Base-by-base conservation (phyloP, 2,888 invertebrate genomes). In the Troglohyphantes excavatus region DNA sequence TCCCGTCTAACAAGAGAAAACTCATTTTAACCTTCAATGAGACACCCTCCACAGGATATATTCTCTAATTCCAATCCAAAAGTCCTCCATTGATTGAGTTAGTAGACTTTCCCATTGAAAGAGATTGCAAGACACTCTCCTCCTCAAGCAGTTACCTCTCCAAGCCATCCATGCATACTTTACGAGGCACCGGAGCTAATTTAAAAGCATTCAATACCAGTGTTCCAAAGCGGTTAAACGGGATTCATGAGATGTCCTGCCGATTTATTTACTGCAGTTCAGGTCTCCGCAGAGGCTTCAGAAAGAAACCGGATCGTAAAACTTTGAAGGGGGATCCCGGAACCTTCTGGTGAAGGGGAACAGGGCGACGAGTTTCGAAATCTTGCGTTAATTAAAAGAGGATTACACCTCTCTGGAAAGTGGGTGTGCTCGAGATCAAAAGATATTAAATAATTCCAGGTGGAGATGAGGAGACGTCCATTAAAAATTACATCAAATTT, bases 181-280 rank as follows among this genome's bases (percentile, higher is more conserved):
- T n/a, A 53, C 53, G 53, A 53, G 53, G 53, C n/a, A 53, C 13
- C 53, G 5, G 53, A 17, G 53, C 53, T 53, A 53, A 53, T 53
- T 53, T 53, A 53, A 53, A 53, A 53, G 53, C 53, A 53, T 53
- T n/a, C 53, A 53, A 53, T 53, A n/a, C 17, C 53, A 53, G 53
- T n/a, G 53, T 17, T 6, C 13, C 1, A 53, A 53, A 53, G 53
- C 17, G 53, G 53, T 53, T 53, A 53, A 53, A 53, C 53, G 53
- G 17, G 53, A 53, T 53, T 53, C 53, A 53, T 53, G 53, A 53
- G 53, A 53, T 53, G 53, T 53, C 17, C 53, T n/a, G 17, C 53
- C 17, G 53, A 53, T 53, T 53, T 53, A 53, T 53, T 7, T 53
- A 53, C 53, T 53, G 53, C 53, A 53, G 53, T 53, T 53, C 17